Conservation (phyloP, 2,888 invertebrate species). For the Apocheima hispidaria region DNA sequence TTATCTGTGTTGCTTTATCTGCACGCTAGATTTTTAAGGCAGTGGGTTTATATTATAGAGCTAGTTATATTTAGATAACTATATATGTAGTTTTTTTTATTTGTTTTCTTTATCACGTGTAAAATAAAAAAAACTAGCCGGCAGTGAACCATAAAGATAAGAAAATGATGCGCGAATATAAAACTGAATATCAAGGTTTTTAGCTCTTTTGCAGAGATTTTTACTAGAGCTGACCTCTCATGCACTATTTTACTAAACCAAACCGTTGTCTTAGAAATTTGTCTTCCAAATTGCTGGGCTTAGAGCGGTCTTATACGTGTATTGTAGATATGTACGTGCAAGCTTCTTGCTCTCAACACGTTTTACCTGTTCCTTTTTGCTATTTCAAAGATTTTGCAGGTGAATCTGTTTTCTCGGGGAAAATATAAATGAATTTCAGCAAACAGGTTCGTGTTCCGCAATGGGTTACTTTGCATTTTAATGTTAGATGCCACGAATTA, state of each 20-base stretch:
- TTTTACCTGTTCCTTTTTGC: conserved; percentile 38
- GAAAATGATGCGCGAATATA: not conserved
- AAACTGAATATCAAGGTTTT: not conserved
- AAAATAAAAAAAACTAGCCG: too few relatives aligned
- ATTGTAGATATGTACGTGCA: conserved; percentile 41
- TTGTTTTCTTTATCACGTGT: too few relatives aligned
- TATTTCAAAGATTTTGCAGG: conserved; percentile 37
- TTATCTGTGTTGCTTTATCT: not conserved
- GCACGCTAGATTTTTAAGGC: conserved; percentile 4
- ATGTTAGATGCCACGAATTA: conserved; percentile 21
- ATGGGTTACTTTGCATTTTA: conserved; percentile 32
- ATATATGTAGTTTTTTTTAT: too few relatives aligned
- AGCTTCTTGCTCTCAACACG: conserved; percentile 37
- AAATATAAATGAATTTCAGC: conserved; percentile 41
- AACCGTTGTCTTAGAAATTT: conserved; percentile 52
- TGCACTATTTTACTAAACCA: conserved; percentile 51
- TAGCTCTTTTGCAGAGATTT: conserved; percentile 39
- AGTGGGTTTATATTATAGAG: conserved; percentile 55
- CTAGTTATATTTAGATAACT: not conserved
- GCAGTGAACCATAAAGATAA: too few relatives aligned
- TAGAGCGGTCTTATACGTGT: conserved; percentile 48
- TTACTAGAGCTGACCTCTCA: conserved; percentile 40
- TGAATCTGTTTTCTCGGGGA: conserved; percentile 33
- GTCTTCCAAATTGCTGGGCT: conserved; percentile 51
- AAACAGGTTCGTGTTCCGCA: conserved; percentile 19